phyloP scores from a whole-genome alignment of 2,797 vertebrate genomes.

The Bucorvus abyssinicus region DNA sequence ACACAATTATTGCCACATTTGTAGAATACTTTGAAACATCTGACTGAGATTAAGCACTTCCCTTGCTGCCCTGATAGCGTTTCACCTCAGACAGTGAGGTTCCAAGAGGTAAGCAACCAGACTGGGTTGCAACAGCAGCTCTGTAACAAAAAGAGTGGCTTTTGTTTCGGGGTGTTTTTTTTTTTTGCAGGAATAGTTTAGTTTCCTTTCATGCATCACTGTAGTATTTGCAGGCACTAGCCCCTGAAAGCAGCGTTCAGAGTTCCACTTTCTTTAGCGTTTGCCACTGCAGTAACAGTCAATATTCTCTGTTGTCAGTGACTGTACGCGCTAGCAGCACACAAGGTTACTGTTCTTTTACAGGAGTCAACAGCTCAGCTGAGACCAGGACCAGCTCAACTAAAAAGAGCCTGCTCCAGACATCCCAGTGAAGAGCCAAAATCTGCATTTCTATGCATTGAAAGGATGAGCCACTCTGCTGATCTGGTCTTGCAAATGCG shows the following conservation, averaged over 20 bases:
- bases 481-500: background rate
- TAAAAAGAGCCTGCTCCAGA: background rate
- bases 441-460: background rate
- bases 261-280: background rate
- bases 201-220: background rate
- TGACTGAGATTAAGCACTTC: background rate
- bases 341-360: background rate
- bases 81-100: background rate
- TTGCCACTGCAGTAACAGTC: background rate
- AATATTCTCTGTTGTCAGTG: background rate
- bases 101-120: background rate
- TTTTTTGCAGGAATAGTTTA: background rate
- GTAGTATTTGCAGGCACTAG: background rate
- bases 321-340: accelerated
- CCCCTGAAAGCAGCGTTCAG: background rate
- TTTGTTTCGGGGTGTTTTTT: background rate
- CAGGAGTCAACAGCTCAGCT: background rate
- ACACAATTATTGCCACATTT: background rate
- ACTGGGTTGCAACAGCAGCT: background rate
- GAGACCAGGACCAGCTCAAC: background rate
- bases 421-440: background rate
- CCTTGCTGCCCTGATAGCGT: background rate
- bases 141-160: background rate
- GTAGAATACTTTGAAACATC: background rate
- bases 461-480: background rate